Percentiles rank a stretch among this genome's conserved stretches.
Conservation (phyloP, 2,797 vertebrate genomes). For the Eulemur coronatus region DNA sequence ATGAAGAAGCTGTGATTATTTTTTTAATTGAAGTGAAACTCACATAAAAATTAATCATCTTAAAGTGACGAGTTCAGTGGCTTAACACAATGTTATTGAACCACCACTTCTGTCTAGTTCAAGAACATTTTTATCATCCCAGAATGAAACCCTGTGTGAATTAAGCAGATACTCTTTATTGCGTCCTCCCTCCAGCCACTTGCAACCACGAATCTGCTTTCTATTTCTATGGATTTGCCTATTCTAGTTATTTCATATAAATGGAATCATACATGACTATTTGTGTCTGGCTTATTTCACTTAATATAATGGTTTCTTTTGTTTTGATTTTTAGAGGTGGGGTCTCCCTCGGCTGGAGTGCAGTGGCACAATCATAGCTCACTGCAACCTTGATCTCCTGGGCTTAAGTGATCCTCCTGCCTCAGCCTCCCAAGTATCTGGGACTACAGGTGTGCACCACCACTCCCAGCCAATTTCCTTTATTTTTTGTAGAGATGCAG, state of each 20-base stretch:
- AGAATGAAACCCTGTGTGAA: background rate
- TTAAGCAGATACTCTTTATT: background rate
- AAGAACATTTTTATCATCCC: background rate
- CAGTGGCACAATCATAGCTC: no score
- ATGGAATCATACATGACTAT: background rate
- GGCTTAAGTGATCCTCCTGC: no score
- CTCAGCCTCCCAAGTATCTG: no score
- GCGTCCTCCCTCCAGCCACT: background rate
- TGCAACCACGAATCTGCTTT: background rate
- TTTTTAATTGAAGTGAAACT: background rate
- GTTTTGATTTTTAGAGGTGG: no score
- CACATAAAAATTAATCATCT: background rate
- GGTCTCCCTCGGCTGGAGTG: no score
- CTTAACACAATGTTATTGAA: background rate
- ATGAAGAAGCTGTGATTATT: background rate
- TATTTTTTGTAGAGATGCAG: background rate
- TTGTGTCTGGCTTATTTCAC: background rate
- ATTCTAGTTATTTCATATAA: background rate
- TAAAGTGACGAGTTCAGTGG: background rate
- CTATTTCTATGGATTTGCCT: background rate
- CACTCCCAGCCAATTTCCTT: no score
- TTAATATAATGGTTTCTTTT: background rate
- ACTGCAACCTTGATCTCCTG: no score
- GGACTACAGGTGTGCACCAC: no score
- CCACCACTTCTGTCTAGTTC: background rate